Evolutionary conservation across 2,888 invertebrate genomes (phyloP), one percentile per base, ranked within the genome.

Genomic region (Anthophora plumipes): DNA sequence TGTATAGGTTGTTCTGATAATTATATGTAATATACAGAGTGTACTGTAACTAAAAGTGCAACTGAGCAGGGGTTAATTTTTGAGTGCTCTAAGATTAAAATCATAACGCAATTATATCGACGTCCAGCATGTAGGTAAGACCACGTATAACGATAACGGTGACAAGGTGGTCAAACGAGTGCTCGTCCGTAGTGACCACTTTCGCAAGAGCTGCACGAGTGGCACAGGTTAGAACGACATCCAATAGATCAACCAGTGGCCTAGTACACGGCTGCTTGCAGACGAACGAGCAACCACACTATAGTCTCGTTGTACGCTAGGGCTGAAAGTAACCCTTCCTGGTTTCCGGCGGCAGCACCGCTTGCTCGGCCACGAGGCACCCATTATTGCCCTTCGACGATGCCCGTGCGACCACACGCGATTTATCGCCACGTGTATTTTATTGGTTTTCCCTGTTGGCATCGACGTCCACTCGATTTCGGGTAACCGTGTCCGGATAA

Each of bases 351-450:
- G 60, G 74, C 79, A 75, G 77, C 68, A 78, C 71, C 59, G 77
- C 71, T 76, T 67, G 78, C 74, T 71, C 83, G 75, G 80, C 89
- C 88, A 88, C 86, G 88, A 85, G 87, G 84, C 87, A 84, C 87
- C 89, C 86, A 88, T 91, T 90, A 91, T 90, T 89, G 88, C 85
- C 87, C 87, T 87, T 88, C 86, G 87, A 89, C 88, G 90, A 90
- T 84, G 86, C 84, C 82, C 89, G 85, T 81, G 83, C 82, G 83
- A 85, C 88, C 84, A 76, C 83, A 77, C 84, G 88, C 89, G 88
- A 91, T 91, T 91, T 91, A 91, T 91, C 89, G 91, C 84, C 85
- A 77, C 80, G 85, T 90, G 90, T 90, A 90, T 91, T 91, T 91
- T 91, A 91, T 91, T 90, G 91, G 89, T 82, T 88, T 70, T 82